Conservation (phyloP, 2,113 vertebrate species). For the Phoxinus phoxinus region DNA sequence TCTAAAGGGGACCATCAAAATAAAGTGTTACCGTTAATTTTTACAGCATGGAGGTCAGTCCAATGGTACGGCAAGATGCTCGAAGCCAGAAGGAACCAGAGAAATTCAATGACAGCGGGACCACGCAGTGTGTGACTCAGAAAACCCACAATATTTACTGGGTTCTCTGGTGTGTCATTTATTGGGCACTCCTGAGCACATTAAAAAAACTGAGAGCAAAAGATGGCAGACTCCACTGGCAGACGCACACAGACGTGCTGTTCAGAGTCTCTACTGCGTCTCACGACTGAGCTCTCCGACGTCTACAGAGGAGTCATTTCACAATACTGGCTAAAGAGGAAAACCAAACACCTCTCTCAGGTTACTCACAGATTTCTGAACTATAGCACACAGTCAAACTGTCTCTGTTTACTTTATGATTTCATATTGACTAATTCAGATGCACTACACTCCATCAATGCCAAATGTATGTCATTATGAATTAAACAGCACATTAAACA, state of each 20-base stretch:
- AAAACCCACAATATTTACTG: constrained; percentile 38
- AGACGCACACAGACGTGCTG: constrained; percentile 15
- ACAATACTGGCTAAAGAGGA: constrained; percentile 3
- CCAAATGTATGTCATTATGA: neutral
- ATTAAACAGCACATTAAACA: neutral
- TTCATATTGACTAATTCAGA: constrained; percentile 6
- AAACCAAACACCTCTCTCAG: constrained; percentile 12
- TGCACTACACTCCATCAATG: neutral
- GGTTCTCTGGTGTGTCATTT: neutral
- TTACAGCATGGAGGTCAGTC: neutral
- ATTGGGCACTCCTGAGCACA: constrained; percentile 12
- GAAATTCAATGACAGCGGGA: neutral
- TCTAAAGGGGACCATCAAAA: too few species aligned
- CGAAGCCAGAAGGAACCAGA: neutral
- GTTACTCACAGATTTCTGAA: constrained; percentile 8
- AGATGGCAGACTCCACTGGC: neutral
- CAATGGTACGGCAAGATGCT: neutral
- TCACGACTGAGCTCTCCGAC: neutral
- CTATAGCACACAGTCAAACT: neutral
- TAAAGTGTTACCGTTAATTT: neutral
- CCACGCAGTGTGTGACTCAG: constrained; percentile 37
- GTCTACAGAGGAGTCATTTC: constrained; percentile 8
- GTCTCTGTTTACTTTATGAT: constrained; percentile 17
- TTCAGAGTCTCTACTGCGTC: constrained; percentile 2
- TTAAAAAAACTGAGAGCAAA: constrained; percentile 29